Evolutionary conservation across 2,797 vertebrate species (phyloP), one percentile per base, ranked within the genome.

Genomic region (Muscicapa comitata): DNA sequence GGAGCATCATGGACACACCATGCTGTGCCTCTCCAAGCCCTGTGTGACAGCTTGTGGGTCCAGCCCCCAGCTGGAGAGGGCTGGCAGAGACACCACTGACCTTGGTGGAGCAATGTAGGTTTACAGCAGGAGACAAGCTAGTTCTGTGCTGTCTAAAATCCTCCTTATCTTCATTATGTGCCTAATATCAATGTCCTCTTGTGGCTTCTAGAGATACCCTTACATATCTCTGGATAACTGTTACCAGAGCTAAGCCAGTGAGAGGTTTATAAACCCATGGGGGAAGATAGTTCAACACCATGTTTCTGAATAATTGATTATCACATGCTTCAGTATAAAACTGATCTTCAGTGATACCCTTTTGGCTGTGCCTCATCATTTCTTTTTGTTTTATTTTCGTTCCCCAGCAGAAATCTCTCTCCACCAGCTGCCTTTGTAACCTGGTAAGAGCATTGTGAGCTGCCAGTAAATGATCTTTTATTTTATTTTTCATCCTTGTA

Each of bases 231-330:
- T 94, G 90, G 95, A 54, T 57, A 55, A 73, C 85, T 31, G 47
- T 91, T 96, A 92, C 94, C 76, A 80, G 65, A 68, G 63, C 62
- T 54, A 75, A 87, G 59, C 68, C 90, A 96, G 93, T 68, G 92
- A 91, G 79, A 89, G 66, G 55, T 90, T 97, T 96, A 87, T 81
- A 94, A 97, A 90, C 85, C 96, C 89, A 55, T 55, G 48, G 89
- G 91, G 91, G 97, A 92, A 81, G 90, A 96, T 76, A 95, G 70
- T 74, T 94, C 96, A 97, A 70, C 37, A 43, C 73, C 50, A 42
- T 45, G 62, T 88, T 95, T 94, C 62, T 98, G 94, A 98, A 97
- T 98, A 98, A 98, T 97, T 98, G 94, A 97, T 97, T 89, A 93
- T 80, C 82, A 72, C 87, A 86, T 1, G 33, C 86, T 93, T 95